Percentiles rank a stretch among this genome's conserved stretches.
Conservation (phyloP, 2,888 invertebrate species). For the Pachydiplax longipennis region DNA sequence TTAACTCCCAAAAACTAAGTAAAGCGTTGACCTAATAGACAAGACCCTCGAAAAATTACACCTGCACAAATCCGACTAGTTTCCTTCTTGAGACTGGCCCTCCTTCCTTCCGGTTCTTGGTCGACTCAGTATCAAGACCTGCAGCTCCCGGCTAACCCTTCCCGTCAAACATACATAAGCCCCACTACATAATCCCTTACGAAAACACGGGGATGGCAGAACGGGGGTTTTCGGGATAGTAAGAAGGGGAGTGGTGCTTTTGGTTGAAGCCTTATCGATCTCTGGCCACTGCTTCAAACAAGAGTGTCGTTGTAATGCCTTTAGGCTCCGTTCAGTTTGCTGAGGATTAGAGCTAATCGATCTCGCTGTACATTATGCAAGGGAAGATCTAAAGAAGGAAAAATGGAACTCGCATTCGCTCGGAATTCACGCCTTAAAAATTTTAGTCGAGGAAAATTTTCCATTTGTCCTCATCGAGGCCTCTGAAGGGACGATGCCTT, state of each 20-base stretch:
- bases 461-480: too few species aligned
- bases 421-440: too few species aligned
- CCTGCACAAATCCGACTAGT: neutral
- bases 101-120: slow-evolving; percentile 29
- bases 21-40: neutral
- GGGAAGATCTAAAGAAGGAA: neutral
- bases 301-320: neutral
- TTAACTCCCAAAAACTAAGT: neutral
- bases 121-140: slow-evolving; percentile 27
- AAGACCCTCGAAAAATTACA: neutral
- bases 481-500: too few species aligned
- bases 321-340: neutral
- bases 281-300: neutral
- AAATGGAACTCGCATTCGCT: neutral
- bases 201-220: slow-evolving; percentile 11
- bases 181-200: slow-evolving; percentile 28
- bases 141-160: neutral
- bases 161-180: slow-evolving; percentile 38
- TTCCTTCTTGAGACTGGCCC: neutral
- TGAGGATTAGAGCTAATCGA: neutral
- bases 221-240: neutral
- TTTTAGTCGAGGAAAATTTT: too few species aligned
- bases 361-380: neutral
- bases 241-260: neutral
- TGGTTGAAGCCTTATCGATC: slow-evolving; percentile 24